Evolutionary conservation across 1,140 invertebrate species (phyloP).

Genomic region (Cydia pomonella): DNA sequence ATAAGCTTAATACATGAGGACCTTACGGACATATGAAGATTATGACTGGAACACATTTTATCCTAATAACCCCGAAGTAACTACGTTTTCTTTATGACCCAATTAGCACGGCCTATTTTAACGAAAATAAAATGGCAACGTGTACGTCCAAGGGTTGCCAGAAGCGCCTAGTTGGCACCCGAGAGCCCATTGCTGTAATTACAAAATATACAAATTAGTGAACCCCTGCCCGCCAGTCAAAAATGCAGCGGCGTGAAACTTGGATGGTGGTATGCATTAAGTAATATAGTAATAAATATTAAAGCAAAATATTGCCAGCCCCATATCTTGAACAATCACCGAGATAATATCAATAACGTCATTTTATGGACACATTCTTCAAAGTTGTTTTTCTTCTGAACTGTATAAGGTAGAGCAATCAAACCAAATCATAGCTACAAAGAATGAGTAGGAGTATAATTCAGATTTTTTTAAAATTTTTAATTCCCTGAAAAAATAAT

Average conservation of each 20-base stretch:
- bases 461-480: too few relatives aligned
- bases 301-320: too few relatives aligned
- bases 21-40: not conserved
- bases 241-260: constrained; percentile 11
- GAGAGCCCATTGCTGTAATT: constrained; percentile 1
- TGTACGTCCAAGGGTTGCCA: constrained; percentile 2
- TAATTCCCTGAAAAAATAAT: too few relatives aligned
- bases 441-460: too few relatives aligned
- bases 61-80: not conserved
- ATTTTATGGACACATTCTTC: too few relatives aligned
- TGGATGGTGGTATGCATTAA: constrained; percentile 37
- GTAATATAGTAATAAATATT: not conserved
- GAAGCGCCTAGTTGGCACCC: constrained; percentile 1
- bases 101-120: not conserved
- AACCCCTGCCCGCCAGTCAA: constrained; percentile 35
- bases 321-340: too few relatives aligned
- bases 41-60: not conserved
- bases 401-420: too few relatives aligned
- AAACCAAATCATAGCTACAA: too few relatives aligned
- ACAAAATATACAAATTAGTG: constrained; percentile 55
- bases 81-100: constrained; percentile 6
- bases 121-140: constrained; percentile 12
- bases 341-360: too few relatives aligned
- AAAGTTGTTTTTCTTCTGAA: too few relatives aligned
- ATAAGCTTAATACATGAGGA: too few relatives aligned